Base-by-base conservation (phyloP, 1,140 invertebrate species). In the Coenobita brevimanus region DNA sequence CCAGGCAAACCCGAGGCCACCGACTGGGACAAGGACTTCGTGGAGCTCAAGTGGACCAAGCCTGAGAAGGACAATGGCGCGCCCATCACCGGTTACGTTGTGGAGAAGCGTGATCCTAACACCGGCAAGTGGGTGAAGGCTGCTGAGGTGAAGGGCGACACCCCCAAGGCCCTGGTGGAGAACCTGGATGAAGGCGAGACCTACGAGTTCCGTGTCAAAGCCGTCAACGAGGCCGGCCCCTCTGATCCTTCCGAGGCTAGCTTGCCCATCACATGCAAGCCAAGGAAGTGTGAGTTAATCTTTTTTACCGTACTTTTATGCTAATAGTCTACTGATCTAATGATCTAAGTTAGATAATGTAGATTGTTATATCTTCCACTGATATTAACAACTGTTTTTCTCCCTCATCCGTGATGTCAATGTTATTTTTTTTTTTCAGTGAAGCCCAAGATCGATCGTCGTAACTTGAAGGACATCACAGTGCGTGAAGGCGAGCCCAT, bases 11-110 rank as follows among this genome's bases (percentile, higher is more conserved):
- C 97, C 30, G 97, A 98, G 92, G 94, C 97, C 15, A 95, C 96
- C 50, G 98, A 99, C 92, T 99, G 97, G 97, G 98, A 99, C 92
- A 98, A 97, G 92, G 97, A 98, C 93, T 96, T 96, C 91, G 97
- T 98, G 88, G 97, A 98, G 91, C 94, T 99, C 85, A 96, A 96
- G 93, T 99, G 98, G 98, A 95, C 95, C 91, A 96, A 97, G 92
- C 97, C 98, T 78, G 92, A 95, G 75, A 96, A 95, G 69, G 97
- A 98, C 93, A 97, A 97, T 91, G 97, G 97, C 78, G 96, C 97
- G 89, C 98, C 98, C 91, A 96, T 99, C 93, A 97, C 96, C 89
- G 97, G 96, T 67, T 99, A 99, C 91, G 93, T 98, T 69, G 96
- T 99, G 91, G 98, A 99, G 93, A 99, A 98, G 93, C 95, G 96